Base-by-base conservation (phyloP, 2,113 vertebrate genomes). In the Egretta garzetta region DNA sequence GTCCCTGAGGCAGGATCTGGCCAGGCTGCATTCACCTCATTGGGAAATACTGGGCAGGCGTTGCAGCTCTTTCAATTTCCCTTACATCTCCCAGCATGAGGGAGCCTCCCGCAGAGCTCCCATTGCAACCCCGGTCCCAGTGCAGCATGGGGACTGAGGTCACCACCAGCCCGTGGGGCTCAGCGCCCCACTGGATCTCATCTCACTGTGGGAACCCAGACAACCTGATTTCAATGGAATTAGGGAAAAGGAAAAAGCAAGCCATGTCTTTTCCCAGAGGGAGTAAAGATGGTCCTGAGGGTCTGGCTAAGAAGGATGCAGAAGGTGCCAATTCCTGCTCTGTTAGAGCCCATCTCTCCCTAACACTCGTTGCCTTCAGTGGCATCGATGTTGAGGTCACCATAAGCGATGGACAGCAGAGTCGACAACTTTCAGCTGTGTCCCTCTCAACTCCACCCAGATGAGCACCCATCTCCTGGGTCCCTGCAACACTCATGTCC, bases 31-130 rank as follows among this genome's bases (percentile, higher is more conserved):
- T 73, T 82, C 8, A 72, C 68, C 23, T 81, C 14, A 21, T 96
- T 97, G 84, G 84, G 96, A 96, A 97, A 97, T 95, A 91, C 63
- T 91, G 93, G 87, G 62, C 86, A 90, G n/a, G 10, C 27, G 20
- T 47, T 53, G 35, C 59, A 84, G 53, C 12, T 85, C 14, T 64
- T 91, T 75, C 39, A 26, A 79, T 66, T 96, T 47, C 28, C 28
- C 55, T 81, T 67, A 45, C 33, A 63, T 37, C 13, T 6, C 26
- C 32, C 5, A 0, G 41, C 47, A 72, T 0, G 0, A 27, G 22
- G 13, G 23, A 91, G 56, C 21, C 8, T 82, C 52, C 73, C 1
- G 4, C 27, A 52, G 1, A 0, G 43, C 30, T 94, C 30, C 64
- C 20, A 11, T 24, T 14, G 21, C 35, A 8, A 30, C 43, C 62